These are phyloP conservation scores for Drosophila recens DNA, from an alignment of 2,888 invertebrate species.

Conservation along the genomic window DNA sequence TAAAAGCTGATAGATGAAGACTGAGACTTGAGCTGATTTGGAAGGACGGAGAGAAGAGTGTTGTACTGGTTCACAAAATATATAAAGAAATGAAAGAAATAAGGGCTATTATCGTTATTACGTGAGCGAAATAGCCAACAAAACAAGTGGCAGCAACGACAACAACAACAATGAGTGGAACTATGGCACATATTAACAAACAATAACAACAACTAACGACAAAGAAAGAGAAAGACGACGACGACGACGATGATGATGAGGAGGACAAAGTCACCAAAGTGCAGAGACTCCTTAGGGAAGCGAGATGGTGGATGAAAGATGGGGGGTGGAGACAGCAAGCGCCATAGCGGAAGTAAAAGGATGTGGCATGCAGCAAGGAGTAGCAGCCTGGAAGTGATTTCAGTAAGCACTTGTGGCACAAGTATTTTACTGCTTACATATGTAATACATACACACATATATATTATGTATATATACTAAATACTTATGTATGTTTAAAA, in stretches of 20 bases:
- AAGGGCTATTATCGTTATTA: slow-evolving; percentile 69
- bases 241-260: slow-evolving; percentile 34
- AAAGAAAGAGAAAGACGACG: slow-evolving; percentile 29
- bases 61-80: slow-evolving; percentile 36
- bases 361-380: slow-evolving; percentile 46
- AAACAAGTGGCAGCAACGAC: slow-evolving; percentile 30
- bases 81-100: slow-evolving; percentile 61
- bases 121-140: slow-evolving; percentile 68
- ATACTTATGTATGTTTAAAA: slow-evolving; percentile 5
- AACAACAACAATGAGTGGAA: slow-evolving; percentile 39
- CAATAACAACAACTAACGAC: slow-evolving; percentile 56
- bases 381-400: slow-evolving; percentile 71
- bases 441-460: slow-evolving; percentile 17
- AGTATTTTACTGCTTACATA: slow-evolving; percentile 51
- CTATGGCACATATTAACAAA: slow-evolving; percentile 60
- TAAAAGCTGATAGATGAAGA: slow-evolving; percentile 13
- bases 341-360: slow-evolving; percentile 41
- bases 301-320: too few relatives aligned
- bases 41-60: not conserved
- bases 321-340: slow-evolving; percentile 4
- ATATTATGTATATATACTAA: slow-evolving; percentile 1
- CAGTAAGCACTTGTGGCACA: slow-evolving; percentile 71
- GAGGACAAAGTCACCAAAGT: slow-evolving; percentile 64
- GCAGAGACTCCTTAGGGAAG: slow-evolving; percentile 27
- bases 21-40: not conserved